Conservation (phyloP, 1,140 invertebrate species). For the Pachypsylla venusta region DNA sequence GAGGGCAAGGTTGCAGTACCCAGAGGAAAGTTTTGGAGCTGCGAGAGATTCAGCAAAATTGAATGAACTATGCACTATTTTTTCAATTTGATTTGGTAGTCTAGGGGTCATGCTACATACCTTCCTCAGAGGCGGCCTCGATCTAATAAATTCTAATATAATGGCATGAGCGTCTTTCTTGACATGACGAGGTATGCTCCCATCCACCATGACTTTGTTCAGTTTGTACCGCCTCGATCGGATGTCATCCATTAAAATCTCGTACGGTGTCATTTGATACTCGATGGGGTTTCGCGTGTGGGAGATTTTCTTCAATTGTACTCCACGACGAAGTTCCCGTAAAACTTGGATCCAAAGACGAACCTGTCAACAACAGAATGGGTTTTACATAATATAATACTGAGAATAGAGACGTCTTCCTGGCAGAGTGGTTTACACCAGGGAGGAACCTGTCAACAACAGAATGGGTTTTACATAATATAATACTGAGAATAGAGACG, state of each 20-base stretch:
- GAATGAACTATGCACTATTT: too few species aligned
- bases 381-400: too few species aligned
- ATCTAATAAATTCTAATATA: constrained; percentile 91
- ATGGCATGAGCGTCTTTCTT: constrained; percentile 89
- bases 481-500: too few species aligned
- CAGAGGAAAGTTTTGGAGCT: too few species aligned
- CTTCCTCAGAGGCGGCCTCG: constrained; percentile 81
- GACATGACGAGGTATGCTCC: constrained; percentile 60
- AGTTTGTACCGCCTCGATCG: constrained; percentile 69
- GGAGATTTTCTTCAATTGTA: constrained; percentile 83
- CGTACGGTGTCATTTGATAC: constrained; percentile 92
- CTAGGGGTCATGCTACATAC: too few species aligned
- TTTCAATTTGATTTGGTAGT: too few species aligned
- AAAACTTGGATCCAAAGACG: constrained; percentile 95
- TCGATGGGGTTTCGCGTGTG: constrained; percentile 55
- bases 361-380: constrained; percentile 51
- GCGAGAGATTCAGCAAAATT: too few species aligned
- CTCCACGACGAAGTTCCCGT: constrained; percentile 62
- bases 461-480: too few species aligned
- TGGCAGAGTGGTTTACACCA: too few species aligned
- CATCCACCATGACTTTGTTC: constrained; percentile 64
- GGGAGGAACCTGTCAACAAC: too few species aligned
- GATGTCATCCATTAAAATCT: constrained; percentile 94
- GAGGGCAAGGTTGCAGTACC: too few species aligned
- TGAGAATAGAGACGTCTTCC: too few species aligned